Percentiles rank a stretch among this genome's conserved stretches.
Conservation (phyloP, 1,140 invertebrate species). For the Trinorchestia longiramus region DNA sequence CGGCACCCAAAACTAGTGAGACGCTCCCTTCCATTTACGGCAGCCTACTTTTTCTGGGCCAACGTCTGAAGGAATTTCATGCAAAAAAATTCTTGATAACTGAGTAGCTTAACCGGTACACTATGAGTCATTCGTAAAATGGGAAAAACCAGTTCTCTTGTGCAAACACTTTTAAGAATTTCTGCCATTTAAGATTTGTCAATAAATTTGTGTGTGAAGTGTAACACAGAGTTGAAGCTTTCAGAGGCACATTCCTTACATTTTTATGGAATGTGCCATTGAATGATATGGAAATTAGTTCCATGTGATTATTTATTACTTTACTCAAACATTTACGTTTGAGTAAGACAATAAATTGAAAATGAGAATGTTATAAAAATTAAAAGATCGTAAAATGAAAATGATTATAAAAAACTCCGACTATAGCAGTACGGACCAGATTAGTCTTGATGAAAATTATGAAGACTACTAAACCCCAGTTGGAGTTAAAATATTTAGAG, state of each 20-base stretch:
- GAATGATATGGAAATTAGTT: too few species aligned
- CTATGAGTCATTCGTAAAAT: neutral
- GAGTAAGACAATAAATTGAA: too few species aligned
- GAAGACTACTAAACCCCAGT: neutral
- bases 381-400: too few species aligned
- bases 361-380: too few species aligned
- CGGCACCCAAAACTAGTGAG: neutral
- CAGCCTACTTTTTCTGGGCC: neutral
- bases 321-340: too few species aligned
- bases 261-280: neutral
- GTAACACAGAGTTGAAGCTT: neutral
- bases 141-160: neutral
- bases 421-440: neutral
- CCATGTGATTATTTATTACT: too few species aligned
- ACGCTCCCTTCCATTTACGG: neutral
- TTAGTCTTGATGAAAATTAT: neutral
- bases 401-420: neutral
- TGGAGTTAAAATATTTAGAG: neutral
- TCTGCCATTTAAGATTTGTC: neutral
- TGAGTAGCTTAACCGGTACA: neutral
- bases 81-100: neutral
- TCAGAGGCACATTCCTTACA: neutral
- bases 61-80: neutral
- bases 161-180: neutral
- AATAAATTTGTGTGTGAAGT: neutral